Base-by-base conservation (phyloP, 2,113 vertebrate genomes). In the Alligator mississippiensis region DNA sequence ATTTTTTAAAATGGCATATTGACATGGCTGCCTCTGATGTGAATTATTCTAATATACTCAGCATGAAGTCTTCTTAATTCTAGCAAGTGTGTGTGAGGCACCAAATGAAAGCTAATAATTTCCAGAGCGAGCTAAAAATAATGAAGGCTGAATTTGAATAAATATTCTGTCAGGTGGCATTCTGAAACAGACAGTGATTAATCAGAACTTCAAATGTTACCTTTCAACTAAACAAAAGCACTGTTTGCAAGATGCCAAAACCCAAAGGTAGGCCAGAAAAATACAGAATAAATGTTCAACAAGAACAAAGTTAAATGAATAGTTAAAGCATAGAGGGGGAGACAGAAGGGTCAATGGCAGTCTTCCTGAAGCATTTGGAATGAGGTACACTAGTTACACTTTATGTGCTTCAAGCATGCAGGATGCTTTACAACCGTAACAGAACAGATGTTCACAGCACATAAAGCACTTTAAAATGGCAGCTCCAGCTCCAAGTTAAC, bases 31-130 rank as follows among this genome's bases (percentile, higher is more conserved):
- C 86, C 87, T 85, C 78, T 96, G 95, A 95, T 61, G 81, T 96
- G 94, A 95, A 96, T 93, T 88, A 95, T 78, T 84, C 89, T 96
- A 96, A 95, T 95, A 93, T 64, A 57, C 96, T 97, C 96, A 97
- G 60, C 77, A 93, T 95, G 30, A 97, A 96, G 96, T 96, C 95
- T 96, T 95, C 96, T 97, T 97, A 96, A 82, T 94, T 84, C 91
- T 84, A 94, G 81, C 89, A 95, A 93, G 94, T 95, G 92, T 95
- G 94, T 83, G 27, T 85, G 90, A 93, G 34, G 83, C 93, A 95
- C 93, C 84, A 91, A 86, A 96, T 93, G 94, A 96, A 96, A 89
- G 78, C 91, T 94, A 91, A 87, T 82, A 79, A 84, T 93, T 97
- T 96, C 87, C 68, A 82, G 87, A 97, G 90, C 5, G 5, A 88